Evolutionary conservation across 1,140 invertebrate species (phyloP).

Genomic region (Halesus radiatus): DNA sequence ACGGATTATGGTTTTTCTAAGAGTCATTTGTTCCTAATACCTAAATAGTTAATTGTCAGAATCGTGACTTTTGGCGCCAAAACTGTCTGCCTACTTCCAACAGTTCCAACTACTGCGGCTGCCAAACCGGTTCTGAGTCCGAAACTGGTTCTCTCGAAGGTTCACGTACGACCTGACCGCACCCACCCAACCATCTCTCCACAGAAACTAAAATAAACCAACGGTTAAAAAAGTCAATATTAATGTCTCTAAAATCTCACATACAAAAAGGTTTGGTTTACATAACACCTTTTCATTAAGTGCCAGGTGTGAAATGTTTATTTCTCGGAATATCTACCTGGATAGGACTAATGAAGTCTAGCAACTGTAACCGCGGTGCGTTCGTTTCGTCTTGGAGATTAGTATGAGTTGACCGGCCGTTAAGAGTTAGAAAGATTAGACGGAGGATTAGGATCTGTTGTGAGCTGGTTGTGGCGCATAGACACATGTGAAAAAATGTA

Average conservation of each 20-base stretch:
- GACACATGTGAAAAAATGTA: slow-evolving; percentile 35
- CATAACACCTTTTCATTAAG: not conserved
- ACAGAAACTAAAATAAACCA: not conserved
- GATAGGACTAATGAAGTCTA: not conserved
- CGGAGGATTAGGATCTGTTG: not conserved
- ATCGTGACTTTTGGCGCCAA: slow-evolving; percentile 52
- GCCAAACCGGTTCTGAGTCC: not conserved
- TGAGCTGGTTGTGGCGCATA: slow-evolving; percentile 8
- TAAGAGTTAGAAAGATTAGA: not conserved
- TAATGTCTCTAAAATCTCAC: not conserved
- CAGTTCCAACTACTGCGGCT: slow-evolving; percentile 31
- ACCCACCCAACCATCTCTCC: not conserved
- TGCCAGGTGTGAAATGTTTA: not conserved
- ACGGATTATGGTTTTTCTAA: too few relatives aligned
- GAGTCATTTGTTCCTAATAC: too few relatives aligned
- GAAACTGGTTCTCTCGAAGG: slow-evolving; percentile 19
- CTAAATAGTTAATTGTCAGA: not conserved
- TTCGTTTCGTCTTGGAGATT: not conserved
- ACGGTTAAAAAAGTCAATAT: not conserved
- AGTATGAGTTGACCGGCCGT: not conserved
- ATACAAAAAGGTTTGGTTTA: not conserved
- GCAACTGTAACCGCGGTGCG: too few relatives aligned
- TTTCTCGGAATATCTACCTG: not conserved
- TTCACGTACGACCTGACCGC: slow-evolving; percentile 14
- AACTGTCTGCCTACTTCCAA: slow-evolving; percentile 47